Percentiles rank a stretch among this genome's conserved stretches.
Conservation (phyloP, 2,113 vertebrate species). For the Engystomops pustulosus region DNA sequence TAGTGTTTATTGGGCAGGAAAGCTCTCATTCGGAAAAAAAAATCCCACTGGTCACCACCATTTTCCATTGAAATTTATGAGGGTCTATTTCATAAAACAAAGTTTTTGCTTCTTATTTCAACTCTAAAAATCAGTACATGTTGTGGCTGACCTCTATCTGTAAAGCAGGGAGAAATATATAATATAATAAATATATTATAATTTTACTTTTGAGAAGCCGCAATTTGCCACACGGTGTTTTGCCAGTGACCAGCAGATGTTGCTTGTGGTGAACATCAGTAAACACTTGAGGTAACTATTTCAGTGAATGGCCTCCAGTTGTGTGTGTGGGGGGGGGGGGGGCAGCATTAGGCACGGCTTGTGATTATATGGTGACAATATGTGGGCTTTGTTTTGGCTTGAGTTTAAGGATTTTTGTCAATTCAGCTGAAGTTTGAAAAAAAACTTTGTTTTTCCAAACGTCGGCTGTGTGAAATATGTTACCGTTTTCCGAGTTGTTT, state of each 20-base stretch:
- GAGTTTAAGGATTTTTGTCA: not conserved
- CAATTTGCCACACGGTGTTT: not conserved
- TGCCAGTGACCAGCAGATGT: not conserved
- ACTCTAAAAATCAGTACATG: too few relatives aligned
- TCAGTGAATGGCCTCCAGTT: not conserved
- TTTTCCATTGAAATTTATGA: too few relatives aligned
- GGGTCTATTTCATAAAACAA: too few relatives aligned
- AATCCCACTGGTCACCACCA: too few relatives aligned
- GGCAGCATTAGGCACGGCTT: not conserved
- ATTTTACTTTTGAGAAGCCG: too few relatives aligned
- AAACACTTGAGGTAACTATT: not conserved
- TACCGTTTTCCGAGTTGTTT: not conserved
- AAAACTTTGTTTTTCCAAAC: conserved; percentile 7
- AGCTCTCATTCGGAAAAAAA: too few relatives aligned
- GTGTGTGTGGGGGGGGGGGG: too few relatives aligned
- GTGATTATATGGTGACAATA: not conserved
- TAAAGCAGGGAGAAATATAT: too few relatives aligned
- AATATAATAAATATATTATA: too few relatives aligned
- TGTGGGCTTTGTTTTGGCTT: not conserved
- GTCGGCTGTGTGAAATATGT: not conserved
- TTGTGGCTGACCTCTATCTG: too few relatives aligned
- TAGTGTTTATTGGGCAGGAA: too few relatives aligned
- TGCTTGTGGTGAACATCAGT: not conserved
- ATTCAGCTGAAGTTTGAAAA: conserved; percentile 8
- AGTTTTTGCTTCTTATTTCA: too few relatives aligned